Evolutionary conservation across 2,113 vertebrate species (phyloP), one percentile per base, ranked within the genome.

Genomic region (Myocastor coypus): DNA sequence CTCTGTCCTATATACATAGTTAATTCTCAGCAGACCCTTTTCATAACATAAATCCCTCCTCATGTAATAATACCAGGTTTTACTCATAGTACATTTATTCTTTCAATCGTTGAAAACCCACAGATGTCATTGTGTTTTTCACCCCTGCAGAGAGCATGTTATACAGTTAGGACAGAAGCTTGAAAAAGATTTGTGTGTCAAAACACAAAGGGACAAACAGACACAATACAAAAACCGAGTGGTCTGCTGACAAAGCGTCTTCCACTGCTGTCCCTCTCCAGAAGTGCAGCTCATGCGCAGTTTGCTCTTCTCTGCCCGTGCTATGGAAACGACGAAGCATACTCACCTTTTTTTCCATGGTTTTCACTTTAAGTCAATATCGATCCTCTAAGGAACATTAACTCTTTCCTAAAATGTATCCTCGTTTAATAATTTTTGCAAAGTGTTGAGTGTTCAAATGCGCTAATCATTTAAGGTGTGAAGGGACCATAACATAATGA

Each of bases 231-330:
- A 93, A 95, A 90, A 50, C 20, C 0, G 9, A 95, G 7, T n/a
- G n/a, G n/a, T 89, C 96, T 91, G 7, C 2, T 94, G 75, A 85
- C 87, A 77, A 83, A 95, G 34, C 40, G 0, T 64, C 92, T 69
- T 32, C 87, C 9, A 28, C 57, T 96, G 42, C n/a, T 81, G 92
- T 75, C 24, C 75, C 26, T 97, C 40, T 83, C 84, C 7, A 1
- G 28, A 73, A 42, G 6, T 89, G 42, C 75, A 96, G 96, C 82
- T 97, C 68, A 91, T 96, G 24, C 96, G 90, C 93, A 97, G 0
- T 46, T 87, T 96, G 55, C 96, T 97, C 93, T 64, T 89, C 81
- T 7, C 40, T 69, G 92, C 20, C 28, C 69, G 78, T 55, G 34
- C 26, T 69, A 52, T 95, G 93, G 0, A 94, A 97, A 96, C 59